phyloP scores from a whole-genome alignment of 2,888 invertebrate genomes.

The Tubulanus polymorphus region DNA sequence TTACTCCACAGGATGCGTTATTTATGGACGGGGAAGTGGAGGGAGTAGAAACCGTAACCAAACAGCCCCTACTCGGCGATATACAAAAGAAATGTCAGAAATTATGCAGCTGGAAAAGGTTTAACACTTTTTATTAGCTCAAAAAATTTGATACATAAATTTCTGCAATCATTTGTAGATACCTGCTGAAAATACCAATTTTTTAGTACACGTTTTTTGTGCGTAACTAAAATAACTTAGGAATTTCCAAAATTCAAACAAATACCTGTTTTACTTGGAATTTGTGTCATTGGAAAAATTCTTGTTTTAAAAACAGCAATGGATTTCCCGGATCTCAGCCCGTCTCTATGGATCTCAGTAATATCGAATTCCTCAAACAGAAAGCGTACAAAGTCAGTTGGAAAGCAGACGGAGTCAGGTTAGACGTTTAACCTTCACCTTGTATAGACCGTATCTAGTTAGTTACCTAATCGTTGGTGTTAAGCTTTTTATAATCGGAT shows the following conservation, averaged over 20 bases:
- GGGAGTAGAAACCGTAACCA: slow-evolving; percentile 70
- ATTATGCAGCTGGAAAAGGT: slow-evolving; percentile 76
- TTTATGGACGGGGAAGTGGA: slow-evolving; percentile 82
- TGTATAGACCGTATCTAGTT: too few relatives aligned
- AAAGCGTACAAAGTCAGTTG: slow-evolving; percentile 95
- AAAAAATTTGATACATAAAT: too few relatives aligned
- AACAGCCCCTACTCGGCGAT: slow-evolving; percentile 61
- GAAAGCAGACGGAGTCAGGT: slow-evolving; percentile 98
- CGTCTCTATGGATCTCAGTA: slow-evolving; percentile 86
- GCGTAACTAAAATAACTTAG: too few relatives aligned
- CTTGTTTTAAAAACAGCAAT: slow-evolving; percentile 19
- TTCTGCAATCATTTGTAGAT: too few relatives aligned
- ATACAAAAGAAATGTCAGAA: slow-evolving; percentile 72
- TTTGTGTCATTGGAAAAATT: background rate
- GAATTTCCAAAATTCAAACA: background rate
- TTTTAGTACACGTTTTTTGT: too few relatives aligned
- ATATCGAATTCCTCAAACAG: slow-evolving; percentile 69
- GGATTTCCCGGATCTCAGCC: slow-evolving; percentile 98
- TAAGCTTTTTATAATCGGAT: too few relatives aligned
- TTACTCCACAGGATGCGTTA: slow-evolving; percentile 34
- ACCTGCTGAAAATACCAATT: too few relatives aligned
- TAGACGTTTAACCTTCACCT: too few relatives aligned
- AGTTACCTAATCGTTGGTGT: too few relatives aligned
- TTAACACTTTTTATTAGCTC: background rate
- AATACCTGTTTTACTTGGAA: background rate